Base-by-base conservation (phyloP, 1,140 invertebrate genomes). In the Sogatella furcifera region DNA sequence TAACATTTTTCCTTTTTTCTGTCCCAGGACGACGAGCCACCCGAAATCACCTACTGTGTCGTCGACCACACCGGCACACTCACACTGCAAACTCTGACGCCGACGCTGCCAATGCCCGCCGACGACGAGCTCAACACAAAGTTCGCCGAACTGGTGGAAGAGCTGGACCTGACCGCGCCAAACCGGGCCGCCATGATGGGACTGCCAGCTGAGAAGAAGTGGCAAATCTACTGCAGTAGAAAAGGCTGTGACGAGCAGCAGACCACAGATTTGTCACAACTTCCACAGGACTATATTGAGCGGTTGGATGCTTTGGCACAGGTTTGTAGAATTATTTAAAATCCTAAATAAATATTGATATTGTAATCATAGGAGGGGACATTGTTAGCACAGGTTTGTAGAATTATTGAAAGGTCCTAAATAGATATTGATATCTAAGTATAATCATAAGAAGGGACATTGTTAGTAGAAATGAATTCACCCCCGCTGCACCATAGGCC, bases 171-270 rank as follows among this genome's bases (percentile, higher is more conserved):
- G 63, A 93, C 93, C 60, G 90, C 91, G 44, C 83, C 90, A 9
- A 96, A 97, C 46, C 88, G 92, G 71, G 89, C 90, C 63, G 88
- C 92, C 5, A 93, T 97, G 84, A 81, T 96, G 71, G 90, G 85
- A 69, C 77, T 97, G 59, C 90, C 92, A 3, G 82, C 89, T 0
- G 90, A 94, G 67, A 97, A 97, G 77, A 97, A 97, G 76, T 97
- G 94, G 93, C 94, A 96, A 77, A 94, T 97, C 67, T 97, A 96
- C 76, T 95, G 92, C 75, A 95, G 90, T 65, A 80, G 90, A 57
- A 90, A 93, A 70, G 69, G 70, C 31, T 38, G 73, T 69, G 72
- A 74, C 60, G 66, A 71, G 63, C 70, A 70, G 78, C 63, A 77
- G 78, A 52, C 80, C 4, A 85, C 82, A 11, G 85, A 84, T 59